phyloP scores from a whole-genome alignment of 1,140 invertebrate genomes.

The Rhopalosiphum maidis region DNA sequence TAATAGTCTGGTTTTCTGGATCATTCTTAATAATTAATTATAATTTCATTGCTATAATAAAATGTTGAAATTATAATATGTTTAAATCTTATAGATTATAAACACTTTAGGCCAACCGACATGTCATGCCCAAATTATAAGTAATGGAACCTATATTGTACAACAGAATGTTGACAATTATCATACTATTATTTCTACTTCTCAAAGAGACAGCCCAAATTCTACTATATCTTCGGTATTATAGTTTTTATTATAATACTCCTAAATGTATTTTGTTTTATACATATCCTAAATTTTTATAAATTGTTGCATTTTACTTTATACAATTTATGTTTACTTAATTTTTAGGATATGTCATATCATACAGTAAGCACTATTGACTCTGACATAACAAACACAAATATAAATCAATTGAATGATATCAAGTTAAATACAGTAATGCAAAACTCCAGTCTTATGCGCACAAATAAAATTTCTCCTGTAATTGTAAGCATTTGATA shows the following conservation, averaged over 20 bases:
- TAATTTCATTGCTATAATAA: neutral
- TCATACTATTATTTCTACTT: conserved; percentile 68
- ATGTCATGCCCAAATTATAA: conserved; percentile 66
- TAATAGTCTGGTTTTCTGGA: neutral
- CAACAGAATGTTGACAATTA: conserved; percentile 71
- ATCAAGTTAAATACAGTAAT: conserved; percentile 63
- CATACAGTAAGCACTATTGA: conserved; percentile 52
- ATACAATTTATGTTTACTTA: conserved; percentile 47
- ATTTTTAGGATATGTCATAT: conserved; percentile 60
- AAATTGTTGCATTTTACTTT: neutral
- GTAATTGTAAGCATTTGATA: conserved; percentile 78
- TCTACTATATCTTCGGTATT: conserved; percentile 63
- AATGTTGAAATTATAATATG: conserved; percentile 58
- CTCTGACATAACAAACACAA: conserved; percentile 62
- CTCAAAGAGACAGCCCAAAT: conserved; percentile 77
- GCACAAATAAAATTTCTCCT: conserved; percentile 85
- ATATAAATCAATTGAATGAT: conserved; percentile 63
- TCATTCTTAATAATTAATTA: neutral
- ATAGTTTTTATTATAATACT: neutral
- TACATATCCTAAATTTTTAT: conserved; percentile 61
- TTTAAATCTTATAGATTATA: conserved; percentile 60
- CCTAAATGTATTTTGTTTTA: conserved; percentile 60
- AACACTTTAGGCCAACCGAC: conserved; percentile 62
- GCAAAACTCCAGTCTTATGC: conserved; percentile 71
- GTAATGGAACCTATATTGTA: conserved; percentile 70